Percentiles rank a stretch among this genome's conserved stretches.
Evolutionary conservation across 2,113 vertebrate genomes (phyloP).

Genomic region (Accipiter virgatus): DNA sequence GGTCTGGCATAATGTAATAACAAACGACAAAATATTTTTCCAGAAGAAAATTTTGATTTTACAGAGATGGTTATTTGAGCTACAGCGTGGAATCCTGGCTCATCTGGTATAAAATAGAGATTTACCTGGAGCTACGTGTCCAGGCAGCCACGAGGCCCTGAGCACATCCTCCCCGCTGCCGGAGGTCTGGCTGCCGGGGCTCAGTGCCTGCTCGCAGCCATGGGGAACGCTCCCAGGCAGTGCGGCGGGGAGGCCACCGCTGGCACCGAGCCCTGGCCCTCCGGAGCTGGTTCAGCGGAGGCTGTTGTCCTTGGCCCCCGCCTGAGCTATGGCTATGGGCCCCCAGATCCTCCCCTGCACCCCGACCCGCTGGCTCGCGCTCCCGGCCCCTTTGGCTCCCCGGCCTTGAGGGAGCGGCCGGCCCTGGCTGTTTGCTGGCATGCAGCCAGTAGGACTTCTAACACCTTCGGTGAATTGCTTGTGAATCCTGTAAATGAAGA

Average conservation of each 20-base stretch:
- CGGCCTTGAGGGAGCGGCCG: rapidly evolving
- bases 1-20: neutral
- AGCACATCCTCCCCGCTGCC: neutral
- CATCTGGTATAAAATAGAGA: neutral
- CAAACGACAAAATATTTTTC: neutral
- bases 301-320: neutral
- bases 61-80: neutral
- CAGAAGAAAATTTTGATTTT: neutral
- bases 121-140: neutral
- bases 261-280: neutral
- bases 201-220: rapidly evolving
- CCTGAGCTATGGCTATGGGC: neutral
- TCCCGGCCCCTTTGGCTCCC: neutral
- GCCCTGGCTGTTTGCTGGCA: neutral
- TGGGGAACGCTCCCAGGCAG: neutral
- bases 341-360: neutral
- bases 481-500: neutral
- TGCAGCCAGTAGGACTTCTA: neutral
- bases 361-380: rapidly evolving
- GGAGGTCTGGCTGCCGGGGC: neutral
- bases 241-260: rapidly evolving
- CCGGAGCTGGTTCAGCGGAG: neutral
- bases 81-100: neutral
- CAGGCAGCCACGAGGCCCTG: neutral
- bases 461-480: neutral